Conservation (phyloP, 2,113 vertebrate species). For the Galbula dea region DNA sequence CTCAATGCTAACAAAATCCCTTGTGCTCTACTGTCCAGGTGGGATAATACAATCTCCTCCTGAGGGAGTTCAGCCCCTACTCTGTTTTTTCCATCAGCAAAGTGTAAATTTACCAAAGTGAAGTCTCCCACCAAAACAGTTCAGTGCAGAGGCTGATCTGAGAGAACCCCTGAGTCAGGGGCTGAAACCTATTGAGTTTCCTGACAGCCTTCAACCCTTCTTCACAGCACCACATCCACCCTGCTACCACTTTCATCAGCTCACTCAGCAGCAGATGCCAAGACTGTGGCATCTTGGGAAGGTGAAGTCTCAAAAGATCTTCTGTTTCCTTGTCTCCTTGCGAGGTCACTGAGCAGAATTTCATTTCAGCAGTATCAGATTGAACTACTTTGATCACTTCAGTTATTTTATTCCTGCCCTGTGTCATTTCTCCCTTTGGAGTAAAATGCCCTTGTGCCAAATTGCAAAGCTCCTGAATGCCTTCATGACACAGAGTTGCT, state of each 20-base stretch:
- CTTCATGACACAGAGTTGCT: neutral
- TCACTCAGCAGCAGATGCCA: neutral
- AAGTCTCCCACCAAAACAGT: neutral
- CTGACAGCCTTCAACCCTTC: neutral
- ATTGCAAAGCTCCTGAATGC: neutral
- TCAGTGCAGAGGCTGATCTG: neutral
- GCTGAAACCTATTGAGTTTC: neutral
- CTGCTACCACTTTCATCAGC: neutral
- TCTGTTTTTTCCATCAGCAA: neutral
- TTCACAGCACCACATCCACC: neutral
- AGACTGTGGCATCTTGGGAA: neutral
- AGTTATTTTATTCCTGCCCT: slow-evolving; percentile 7
- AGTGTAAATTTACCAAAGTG: neutral
- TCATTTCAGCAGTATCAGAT: slow-evolving; percentile 5
- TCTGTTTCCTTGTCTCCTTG: neutral
- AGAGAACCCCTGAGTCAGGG: neutral
- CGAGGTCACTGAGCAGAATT: neutral
- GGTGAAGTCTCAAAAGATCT: neutral
- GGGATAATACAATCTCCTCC: neutral
- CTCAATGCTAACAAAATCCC: neutral
- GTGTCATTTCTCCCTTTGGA: neutral
- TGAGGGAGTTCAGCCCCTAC: neutral
- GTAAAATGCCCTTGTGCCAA: neutral
- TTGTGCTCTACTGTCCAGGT: neutral
- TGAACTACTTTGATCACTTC: neutral